A percentile compares a stretch with the other conserved stretches of the same genome.
phyloP scores from a whole-genome alignment of 1,140 invertebrate genomes.

The Calliphora vicina region DNA sequence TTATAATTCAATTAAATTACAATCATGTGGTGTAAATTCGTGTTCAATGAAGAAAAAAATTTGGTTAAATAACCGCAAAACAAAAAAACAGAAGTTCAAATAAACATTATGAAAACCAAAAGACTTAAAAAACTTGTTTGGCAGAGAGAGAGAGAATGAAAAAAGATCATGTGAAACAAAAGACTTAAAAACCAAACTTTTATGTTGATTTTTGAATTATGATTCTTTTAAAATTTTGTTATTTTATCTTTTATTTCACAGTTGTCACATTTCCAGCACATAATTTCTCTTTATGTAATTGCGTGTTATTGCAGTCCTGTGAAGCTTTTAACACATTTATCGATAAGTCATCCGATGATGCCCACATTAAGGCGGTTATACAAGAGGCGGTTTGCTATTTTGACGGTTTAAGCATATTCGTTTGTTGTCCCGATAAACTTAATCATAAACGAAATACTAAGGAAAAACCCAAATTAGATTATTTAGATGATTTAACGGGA shows the following conservation, averaged over 20 bases:
- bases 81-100: neutral
- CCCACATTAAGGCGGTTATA: neutral
- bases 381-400: slow-evolving; percentile 4
- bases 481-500: slow-evolving; percentile 22
- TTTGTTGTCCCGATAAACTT: neutral
- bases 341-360: neutral
- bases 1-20: neutral
- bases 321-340: slow-evolving; percentile 5
- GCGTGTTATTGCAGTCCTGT: neutral
- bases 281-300: neutral
- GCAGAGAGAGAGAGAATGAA: neutral
- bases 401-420: neutral
- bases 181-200: neutral
- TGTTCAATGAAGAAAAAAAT: too few species aligned
- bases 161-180: neutral
- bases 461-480: slow-evolving; percentile 21
- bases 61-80: neutral
- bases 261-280: neutral
- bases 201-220: too few species aligned
- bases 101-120: slow-evolving; percentile 40
- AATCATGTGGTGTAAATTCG: neutral
- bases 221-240: too few species aligned
- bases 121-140: slow-evolving; percentile 49
- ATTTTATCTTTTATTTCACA: neutral
- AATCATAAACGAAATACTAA: neutral